Evolutionary conservation across 2,888 invertebrate species (phyloP).

Genomic region (Tetranychus piercei): DNA sequence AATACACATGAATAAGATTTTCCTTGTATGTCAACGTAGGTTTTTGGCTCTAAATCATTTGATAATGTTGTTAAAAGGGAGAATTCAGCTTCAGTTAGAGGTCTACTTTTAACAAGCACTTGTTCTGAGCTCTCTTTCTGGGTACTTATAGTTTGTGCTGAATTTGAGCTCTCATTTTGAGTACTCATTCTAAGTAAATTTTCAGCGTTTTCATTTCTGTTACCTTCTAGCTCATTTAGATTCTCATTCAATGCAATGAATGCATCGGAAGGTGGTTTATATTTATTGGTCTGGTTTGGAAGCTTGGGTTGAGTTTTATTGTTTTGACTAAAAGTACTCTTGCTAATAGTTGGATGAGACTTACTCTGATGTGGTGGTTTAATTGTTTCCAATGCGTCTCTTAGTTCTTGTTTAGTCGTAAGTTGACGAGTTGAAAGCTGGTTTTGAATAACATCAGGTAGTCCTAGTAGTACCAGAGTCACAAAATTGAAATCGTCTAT

Average conservation of each 20-base stretch:
- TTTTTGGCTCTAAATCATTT: too few species aligned
- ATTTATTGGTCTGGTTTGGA: background rate
- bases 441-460: background rate
- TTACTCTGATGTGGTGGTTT: background rate
- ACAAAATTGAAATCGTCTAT: slow-evolving; percentile 8
- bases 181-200: background rate
- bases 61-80: too few species aligned
- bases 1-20: background rate
- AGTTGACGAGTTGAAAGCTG: background rate
- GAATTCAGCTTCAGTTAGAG: too few species aligned
- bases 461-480: background rate
- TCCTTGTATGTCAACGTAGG: background rate
- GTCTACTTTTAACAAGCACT: too few species aligned
- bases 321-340: too few species aligned
- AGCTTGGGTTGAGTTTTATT: background rate
- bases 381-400: background rate
- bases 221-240: background rate
- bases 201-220: background rate
- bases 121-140: too few species aligned
- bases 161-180: too few species aligned
- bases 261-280: background rate
- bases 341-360: too few species aligned
- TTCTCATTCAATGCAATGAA: background rate
- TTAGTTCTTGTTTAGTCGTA: background rate
- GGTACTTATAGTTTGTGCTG: too few species aligned